Percentiles rank a stretch among this genome's conserved stretches.
phyloP scores from a whole-genome alignment of 2,113 vertebrate species.

The Sclerurus mexicanus region DNA sequence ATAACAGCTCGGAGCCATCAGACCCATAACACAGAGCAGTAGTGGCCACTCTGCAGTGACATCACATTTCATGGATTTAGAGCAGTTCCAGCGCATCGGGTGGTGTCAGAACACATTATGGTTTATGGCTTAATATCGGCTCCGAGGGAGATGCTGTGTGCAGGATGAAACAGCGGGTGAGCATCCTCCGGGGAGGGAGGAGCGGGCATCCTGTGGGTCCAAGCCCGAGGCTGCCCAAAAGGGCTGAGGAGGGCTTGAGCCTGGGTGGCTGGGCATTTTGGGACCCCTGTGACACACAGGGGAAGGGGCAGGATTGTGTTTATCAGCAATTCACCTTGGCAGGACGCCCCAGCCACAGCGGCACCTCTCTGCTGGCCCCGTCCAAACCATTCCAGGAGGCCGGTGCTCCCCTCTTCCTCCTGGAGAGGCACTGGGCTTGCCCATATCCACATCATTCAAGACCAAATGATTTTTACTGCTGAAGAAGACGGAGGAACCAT shows the following conservation, averaged over 20 bases:
- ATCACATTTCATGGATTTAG: constrained; percentile 52
- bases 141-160: background rate
- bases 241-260: background rate
- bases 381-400: fast-evolving
- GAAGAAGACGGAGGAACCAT: background rate
- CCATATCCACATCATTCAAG: background rate
- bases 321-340: fast-evolving
- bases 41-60: constrained; percentile 22
- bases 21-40: background rate
- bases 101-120: constrained; percentile 53
- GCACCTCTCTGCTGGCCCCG: background rate
- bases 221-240: background rate
- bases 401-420: background rate
- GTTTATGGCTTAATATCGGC: constrained; percentile 54
- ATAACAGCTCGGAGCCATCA: background rate
- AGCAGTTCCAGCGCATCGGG: constrained; percentile 42
- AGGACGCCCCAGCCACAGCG: fast-evolving
- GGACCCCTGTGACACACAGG: background rate
- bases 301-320: background rate
- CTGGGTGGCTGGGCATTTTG: background rate
- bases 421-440: fast-evolving
- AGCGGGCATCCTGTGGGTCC: fast-evolving
- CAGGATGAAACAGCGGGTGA: background rate
- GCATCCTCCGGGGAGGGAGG: background rate
- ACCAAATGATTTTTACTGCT: background rate